Percentiles rank a stretch among this genome's conserved stretches.
These are phyloP conservation scores for Pelodiscus sinensis DNA, from an alignment of 2,113 vertebrate genomes.

Conservation along the genomic window DNA sequence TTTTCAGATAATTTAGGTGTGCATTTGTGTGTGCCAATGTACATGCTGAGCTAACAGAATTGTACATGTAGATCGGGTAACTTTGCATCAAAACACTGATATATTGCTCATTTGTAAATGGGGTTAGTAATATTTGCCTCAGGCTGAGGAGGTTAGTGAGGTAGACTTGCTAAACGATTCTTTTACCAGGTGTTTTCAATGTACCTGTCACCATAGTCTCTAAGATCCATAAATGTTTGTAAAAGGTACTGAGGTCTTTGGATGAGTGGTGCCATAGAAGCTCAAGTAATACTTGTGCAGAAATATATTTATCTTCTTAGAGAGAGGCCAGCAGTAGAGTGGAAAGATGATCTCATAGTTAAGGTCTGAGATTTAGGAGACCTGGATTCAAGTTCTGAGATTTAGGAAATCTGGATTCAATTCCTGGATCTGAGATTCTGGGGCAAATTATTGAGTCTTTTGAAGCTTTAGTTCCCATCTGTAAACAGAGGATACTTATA, in stretches of 20 bases:
- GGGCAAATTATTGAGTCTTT: background rate
- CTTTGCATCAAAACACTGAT: background rate
- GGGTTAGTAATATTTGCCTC: background rate
- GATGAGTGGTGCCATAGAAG: background rate
- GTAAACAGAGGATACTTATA: background rate
- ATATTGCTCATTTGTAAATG: background rate
- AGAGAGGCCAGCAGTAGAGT: background rate
- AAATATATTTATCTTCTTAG: background rate
- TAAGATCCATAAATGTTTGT: background rate
- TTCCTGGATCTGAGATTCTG: background rate
- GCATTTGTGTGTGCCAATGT: background rate
- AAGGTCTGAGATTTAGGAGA: background rate
- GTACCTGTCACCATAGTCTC: background rate
- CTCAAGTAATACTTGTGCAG: background rate
- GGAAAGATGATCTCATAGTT: background rate
- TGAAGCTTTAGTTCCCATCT: background rate
- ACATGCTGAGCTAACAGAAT: constrained; percentile 17
- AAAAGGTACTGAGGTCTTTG: background rate
- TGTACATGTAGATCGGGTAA: constrained; percentile 17
- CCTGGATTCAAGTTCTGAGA: background rate
- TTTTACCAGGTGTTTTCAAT: background rate
- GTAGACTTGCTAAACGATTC: background rate
- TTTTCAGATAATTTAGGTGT: background rate
- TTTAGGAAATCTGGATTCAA: constrained; percentile 12
- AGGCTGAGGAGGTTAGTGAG: background rate